Percentiles rank a stretch among this genome's conserved stretches.
Evolutionary conservation across 1,140 invertebrate species (phyloP).

Genomic region (Atopsyche davidsoni): DNA sequence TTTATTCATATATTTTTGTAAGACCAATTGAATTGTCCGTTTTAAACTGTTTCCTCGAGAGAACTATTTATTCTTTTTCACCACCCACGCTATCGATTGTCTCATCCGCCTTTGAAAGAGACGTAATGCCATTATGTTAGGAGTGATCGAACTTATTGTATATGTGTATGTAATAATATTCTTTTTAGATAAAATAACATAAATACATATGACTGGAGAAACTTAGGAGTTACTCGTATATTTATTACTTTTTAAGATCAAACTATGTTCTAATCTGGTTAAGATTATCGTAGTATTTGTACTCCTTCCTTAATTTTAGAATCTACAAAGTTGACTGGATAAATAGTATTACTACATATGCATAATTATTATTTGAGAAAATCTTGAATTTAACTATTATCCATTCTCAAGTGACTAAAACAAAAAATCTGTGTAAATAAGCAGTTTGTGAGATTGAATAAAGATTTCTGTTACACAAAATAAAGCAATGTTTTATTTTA

Average conservation of each 20-base stretch:
- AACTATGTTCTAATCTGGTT: conserved; percentile 4
- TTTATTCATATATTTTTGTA: too few species aligned
- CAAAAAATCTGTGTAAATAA: conserved; percentile 13
- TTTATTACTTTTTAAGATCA: conserved; percentile 17
- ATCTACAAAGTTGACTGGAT: conserved; percentile 16
- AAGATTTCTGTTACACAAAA: background rate
- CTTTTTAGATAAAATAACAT: conserved; percentile 2
- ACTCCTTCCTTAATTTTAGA: conserved; percentile 17
- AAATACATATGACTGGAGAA: conserved; percentile 9
- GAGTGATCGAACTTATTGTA: background rate
- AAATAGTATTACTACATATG: conserved; percentile 26
- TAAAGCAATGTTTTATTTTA: too few species aligned
- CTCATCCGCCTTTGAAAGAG: background rate
- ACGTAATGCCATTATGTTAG: background rate
- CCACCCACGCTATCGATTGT: too few species aligned
- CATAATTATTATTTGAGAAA: conserved; percentile 8
- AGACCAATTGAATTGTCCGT: too few species aligned
- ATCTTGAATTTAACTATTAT: conserved; percentile 6
- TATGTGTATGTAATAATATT: conserved; percentile 10
- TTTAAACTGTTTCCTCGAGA: too few species aligned
- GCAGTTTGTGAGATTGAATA: conserved; percentile 7
- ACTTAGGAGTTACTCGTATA: conserved; percentile 17
- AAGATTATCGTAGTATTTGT: conserved; percentile 13
- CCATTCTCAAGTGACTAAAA: conserved; percentile 1
- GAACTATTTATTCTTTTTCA: too few species aligned